A percentile compares a stretch with the other conserved stretches of the same genome.
Conservation (phyloP, 2,113 vertebrate genomes). For the Emberiza fucata region DNA sequence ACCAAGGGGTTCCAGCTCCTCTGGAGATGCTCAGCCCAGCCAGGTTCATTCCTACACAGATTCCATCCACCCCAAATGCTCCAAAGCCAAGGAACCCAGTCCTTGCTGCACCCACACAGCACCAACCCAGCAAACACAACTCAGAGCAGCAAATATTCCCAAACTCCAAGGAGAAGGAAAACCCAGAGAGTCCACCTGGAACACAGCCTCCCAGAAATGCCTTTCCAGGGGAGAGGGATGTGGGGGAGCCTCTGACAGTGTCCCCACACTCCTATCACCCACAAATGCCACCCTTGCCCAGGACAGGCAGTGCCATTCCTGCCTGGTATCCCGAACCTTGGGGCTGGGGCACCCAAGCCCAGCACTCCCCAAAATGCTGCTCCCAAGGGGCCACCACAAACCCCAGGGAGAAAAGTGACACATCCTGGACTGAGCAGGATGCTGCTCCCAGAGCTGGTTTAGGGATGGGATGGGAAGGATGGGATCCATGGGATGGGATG, state of each 20-base stretch:
- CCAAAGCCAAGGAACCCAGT: fast-evolving
- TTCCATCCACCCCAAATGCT: neutral
- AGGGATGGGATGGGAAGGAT: neutral
- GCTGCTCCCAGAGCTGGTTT: neutral
- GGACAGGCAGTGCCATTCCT: neutral
- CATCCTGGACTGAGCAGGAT: too few species aligned
- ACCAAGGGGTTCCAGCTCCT: neutral
- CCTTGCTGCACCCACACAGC: neutral
- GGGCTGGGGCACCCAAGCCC: neutral
- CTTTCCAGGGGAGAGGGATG: neutral
- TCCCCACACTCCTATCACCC: neutral
- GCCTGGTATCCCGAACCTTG: neutral
- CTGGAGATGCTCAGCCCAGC: neutral
- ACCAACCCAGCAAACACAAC: neutral
- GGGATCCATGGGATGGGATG: neutral
- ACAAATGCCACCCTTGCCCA: neutral
- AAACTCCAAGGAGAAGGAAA: neutral
- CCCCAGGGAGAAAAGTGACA: neutral
- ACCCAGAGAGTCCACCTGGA: neutral
- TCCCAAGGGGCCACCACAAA: neutral
- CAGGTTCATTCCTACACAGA: neutral
- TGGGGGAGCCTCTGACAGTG: neutral
- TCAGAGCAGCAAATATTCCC: neutral
- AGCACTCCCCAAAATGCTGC: neutral
- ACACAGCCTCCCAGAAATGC: fast-evolving